phyloP scores from a whole-genome alignment of 92 coral and sea anemone genomes.

The Palythoa heliodiscus region DNA sequence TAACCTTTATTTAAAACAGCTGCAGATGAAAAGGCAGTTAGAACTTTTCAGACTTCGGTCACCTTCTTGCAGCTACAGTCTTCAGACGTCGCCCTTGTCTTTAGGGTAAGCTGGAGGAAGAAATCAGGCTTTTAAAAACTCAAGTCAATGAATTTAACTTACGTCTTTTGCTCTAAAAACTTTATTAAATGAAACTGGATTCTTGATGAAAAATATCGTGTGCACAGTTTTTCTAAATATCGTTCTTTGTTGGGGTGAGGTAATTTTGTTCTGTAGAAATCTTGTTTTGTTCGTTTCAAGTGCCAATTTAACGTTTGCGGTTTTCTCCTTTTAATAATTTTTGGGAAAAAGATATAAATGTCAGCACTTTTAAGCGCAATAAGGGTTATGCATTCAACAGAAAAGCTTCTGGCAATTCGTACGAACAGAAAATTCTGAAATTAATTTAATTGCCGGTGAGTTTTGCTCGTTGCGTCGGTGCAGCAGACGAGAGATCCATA shows the following conservation, averaged over 20 bases:
- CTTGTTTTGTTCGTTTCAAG: not conserved
- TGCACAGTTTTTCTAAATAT: not conserved
- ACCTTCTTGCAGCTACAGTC: too few relatives aligned
- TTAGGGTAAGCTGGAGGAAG: too few relatives aligned
- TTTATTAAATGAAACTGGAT: not conserved
- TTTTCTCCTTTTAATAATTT: not conserved
- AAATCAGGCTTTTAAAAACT: not conserved
- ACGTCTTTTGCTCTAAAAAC: not conserved
- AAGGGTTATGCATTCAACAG: not conserved
- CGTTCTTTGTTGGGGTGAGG: not conserved
- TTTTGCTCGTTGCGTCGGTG: not conserved
- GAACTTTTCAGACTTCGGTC: too few relatives aligned
- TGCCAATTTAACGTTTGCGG: not conserved
- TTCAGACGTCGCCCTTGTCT: too few relatives aligned
- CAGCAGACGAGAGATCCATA: not conserved
- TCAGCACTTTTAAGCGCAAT: too few relatives aligned
- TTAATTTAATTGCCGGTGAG: not conserved
- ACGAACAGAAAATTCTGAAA: not conserved
- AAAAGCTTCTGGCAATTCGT: not conserved
- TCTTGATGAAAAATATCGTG: slow-evolving; percentile 10
- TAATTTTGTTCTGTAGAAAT: not conserved
- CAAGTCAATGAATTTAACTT: not conserved
- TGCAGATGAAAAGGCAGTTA: not conserved
- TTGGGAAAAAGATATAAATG: too few relatives aligned
- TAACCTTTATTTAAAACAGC: not conserved